Base-by-base conservation (phyloP, 2,113 vertebrate species). In the Corythornis cristatus region DNA sequence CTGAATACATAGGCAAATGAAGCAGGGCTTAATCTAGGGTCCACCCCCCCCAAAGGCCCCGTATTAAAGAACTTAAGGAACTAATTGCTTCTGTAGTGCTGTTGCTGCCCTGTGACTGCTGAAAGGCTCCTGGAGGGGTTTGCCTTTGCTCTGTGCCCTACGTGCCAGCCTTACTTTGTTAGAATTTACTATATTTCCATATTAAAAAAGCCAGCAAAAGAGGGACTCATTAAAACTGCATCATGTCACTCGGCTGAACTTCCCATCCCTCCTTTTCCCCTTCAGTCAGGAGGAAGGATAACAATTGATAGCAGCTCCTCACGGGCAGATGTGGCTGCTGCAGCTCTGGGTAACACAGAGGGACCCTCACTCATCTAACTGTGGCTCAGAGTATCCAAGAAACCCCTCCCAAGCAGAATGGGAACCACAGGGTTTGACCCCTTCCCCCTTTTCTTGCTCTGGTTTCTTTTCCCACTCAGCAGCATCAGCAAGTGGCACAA, bases 181-280 rank as follows among this genome's bases (percentile, higher is more conserved):
- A 50, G 81, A 75, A 86, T 96, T 95, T 92, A 7, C 80, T 81
- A 1, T 93, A 86, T 90, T 95, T 93, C 95, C 90, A 65, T 83
- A 89, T 87, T 85, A 92, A 96, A 96, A 73, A 89, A 91, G n/a
- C 67, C 71, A 71, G 64, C 95, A 82, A 81, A 90, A 92, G 88
- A 85, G 82, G 80, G 89, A 83, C 89, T 95, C 95, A 96, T 95
- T 95, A 95, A 95, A 95, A 94, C 90, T 87, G 93, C 94, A 94
- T 95, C 93, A 37, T 88, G 94, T 95, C 86, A 96, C 92, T 74
- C 29, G 4, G 86, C 83, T 96, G 94, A 96, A 95, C 96, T 95
- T 94, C 73, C 86, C 94, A 71, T 93, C 96, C 91, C 87, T 94
- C 84, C 82, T 89, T 56, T 94, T 94, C 89, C 94, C 82, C 77